These are phyloP conservation scores for Acleris emargana DNA, from an alignment of 2,888 invertebrate species.

Conservation along the genomic window DNA sequence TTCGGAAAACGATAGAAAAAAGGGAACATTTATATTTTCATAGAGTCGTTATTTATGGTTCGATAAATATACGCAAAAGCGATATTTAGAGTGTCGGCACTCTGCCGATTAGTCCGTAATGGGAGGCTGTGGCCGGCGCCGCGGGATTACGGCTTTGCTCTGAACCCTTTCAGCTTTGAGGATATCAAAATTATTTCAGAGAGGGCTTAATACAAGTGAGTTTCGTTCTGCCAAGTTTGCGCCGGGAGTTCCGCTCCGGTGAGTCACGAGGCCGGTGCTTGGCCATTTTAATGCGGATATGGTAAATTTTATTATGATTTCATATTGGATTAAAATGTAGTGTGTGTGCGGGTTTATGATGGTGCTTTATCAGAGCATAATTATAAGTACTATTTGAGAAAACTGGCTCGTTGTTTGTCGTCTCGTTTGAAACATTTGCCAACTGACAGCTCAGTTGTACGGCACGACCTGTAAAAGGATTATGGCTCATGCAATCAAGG, in stretches of 20 bases:
- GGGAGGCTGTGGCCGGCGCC: constrained; percentile 53
- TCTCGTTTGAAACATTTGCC: background rate
- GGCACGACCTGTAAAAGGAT: constrained; percentile 23
- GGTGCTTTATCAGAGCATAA: too few species aligned
- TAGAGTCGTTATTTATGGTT: constrained; percentile 82
- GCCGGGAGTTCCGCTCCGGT: constrained; percentile 51
- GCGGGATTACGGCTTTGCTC: constrained; percentile 61
- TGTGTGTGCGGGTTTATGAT: background rate
- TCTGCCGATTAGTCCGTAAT: constrained; percentile 79
- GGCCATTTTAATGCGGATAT: constrained; percentile 26
- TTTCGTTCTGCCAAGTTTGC: constrained; percentile 53
- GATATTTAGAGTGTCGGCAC: constrained; percentile 80
- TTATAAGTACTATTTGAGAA: too few species aligned
- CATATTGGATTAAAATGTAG: background rate
- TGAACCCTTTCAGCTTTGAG: constrained; percentile 78
- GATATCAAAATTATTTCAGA: constrained; percentile 75
- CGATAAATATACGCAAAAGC: constrained; percentile 78
- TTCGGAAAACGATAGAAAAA: constrained; percentile 82
- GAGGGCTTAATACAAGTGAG: constrained; percentile 56
- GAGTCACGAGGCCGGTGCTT: constrained; percentile 40
- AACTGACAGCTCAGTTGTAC: constrained; percentile 5
- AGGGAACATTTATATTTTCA: constrained; percentile 82
- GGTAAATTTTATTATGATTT: constrained; percentile 12
- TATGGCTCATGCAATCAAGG: constrained; percentile 38
- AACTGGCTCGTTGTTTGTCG: too few species aligned